These are phyloP conservation scores for Theristicus caerulescens DNA, from an alignment of 2,113 vertebrate species.

Conservation along the genomic window DNA sequence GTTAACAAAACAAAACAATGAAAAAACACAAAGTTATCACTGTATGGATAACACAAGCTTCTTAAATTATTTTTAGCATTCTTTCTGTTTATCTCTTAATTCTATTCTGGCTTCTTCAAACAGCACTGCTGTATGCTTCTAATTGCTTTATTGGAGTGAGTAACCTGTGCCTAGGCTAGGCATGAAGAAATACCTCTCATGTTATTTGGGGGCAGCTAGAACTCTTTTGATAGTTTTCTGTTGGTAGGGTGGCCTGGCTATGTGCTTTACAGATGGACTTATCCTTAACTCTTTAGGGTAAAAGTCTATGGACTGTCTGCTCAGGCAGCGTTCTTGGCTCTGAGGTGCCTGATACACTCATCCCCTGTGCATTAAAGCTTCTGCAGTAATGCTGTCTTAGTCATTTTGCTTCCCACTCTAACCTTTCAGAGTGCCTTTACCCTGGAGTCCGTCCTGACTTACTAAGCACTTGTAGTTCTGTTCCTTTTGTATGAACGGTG, in stretches of 20 bases:
- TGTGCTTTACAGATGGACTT: neutral
- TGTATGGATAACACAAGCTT: neutral
- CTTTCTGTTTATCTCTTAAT: neutral
- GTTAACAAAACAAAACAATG: neutral
- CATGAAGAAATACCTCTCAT: neutral
- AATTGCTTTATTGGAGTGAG: neutral
- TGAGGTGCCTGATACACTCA: neutral
- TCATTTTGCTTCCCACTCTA: neutral
- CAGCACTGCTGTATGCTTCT: neutral
- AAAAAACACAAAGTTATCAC: accelerated
- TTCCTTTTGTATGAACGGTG: neutral
- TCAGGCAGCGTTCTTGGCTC: neutral
- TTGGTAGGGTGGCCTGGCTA: neutral
- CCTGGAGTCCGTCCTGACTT: neutral
- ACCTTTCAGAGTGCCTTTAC: neutral
- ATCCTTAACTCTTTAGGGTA: neutral
- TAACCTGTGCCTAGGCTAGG: neutral
- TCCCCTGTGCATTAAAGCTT: neutral
- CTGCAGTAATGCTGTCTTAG: neutral
- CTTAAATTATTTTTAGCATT: neutral
- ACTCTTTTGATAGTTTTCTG: neutral
- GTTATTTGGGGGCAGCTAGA: neutral
- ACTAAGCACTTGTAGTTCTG: neutral
- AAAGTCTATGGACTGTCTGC: neutral
- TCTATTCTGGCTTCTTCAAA: neutral